These are phyloP conservation scores for Lanistes nyassanus DNA, from an alignment of 1,140 invertebrate genomes.

Conservation along the genomic window DNA sequence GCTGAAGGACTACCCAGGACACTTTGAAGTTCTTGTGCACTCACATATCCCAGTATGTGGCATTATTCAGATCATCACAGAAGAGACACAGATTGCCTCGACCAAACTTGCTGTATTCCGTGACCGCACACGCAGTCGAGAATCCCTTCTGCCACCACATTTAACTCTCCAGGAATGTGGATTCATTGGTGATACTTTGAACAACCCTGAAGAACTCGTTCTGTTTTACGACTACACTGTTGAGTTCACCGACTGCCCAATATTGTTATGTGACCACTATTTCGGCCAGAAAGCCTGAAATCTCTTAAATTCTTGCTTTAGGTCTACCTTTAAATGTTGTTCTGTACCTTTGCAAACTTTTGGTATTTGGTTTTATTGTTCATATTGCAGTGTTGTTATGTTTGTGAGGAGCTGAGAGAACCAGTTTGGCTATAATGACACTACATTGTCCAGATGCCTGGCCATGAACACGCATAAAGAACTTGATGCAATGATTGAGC, in stretches of 20 bases:
- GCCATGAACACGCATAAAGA: no score
- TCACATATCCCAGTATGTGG: slow-evolving; percentile 50
- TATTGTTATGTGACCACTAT: slow-evolving; percentile 63
- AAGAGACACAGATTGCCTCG: slow-evolving; percentile 51
- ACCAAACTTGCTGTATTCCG: slow-evolving; percentile 58
- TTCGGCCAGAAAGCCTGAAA: slow-evolving; percentile 42
- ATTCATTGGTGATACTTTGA: slow-evolving; percentile 44
- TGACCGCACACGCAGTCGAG: slow-evolving; percentile 49
- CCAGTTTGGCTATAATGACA: no score
- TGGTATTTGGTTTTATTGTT: no score
- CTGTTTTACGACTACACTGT: slow-evolving; percentile 63
- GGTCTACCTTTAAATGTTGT: no score
- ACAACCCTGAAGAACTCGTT: slow-evolving; percentile 53
- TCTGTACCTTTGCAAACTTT: no score
- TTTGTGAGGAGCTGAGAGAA: no score
- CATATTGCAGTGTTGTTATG: no score
- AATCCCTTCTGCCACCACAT: slow-evolving; percentile 48
- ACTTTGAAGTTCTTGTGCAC: slow-evolving; percentile 53
- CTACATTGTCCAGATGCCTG: no score
- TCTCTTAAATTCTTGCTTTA: no score
- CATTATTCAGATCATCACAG: slow-evolving; percentile 52
- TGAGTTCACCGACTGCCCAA: slow-evolving; percentile 61
- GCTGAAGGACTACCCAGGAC: slow-evolving; percentile 48
- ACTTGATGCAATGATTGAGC: no score
- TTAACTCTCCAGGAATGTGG: slow-evolving; percentile 56